Conservation (phyloP, 2,113 vertebrate species). For the Thamnophis sirtalis region DNA sequence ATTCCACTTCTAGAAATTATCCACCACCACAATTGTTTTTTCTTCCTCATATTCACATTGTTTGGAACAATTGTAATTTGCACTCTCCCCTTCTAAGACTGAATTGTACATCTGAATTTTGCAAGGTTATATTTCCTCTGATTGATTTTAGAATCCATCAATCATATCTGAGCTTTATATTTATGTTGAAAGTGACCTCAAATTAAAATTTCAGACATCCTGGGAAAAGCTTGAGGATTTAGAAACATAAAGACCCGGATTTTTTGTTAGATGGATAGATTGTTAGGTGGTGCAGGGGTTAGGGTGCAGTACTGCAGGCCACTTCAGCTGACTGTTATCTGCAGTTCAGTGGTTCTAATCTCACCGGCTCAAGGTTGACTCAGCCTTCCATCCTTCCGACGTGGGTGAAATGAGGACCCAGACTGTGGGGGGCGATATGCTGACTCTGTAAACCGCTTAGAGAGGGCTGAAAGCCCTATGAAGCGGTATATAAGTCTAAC, state of each 20-base stretch:
- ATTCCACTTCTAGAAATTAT: not conserved
- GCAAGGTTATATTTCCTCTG: not conserved
- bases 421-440: too few species aligned
- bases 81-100: not conserved
- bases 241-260: not conserved
- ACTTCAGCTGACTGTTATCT: too few species aligned
- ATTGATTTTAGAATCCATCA: not conserved
- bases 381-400: too few species aligned
- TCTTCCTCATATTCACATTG: not conserved
- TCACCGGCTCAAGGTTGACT: too few species aligned
- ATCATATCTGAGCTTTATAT: not conserved
- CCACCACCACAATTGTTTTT: not conserved
- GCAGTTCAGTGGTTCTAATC: too few species aligned
- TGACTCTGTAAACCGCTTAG: too few species aligned
- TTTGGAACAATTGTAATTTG: not conserved
- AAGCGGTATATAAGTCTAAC: too few species aligned
- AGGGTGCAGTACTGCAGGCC: too few species aligned
- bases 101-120: not conserved
- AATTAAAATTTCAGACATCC: not conserved
- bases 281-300: too few species aligned
- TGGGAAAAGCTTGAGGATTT: not conserved
- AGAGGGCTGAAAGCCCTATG: too few species aligned
- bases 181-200: not conserved
- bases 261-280: not conserved
- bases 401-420: too few species aligned